Conservation (phyloP, 2,888 invertebrate species). For the Portevinia maculata region DNA sequence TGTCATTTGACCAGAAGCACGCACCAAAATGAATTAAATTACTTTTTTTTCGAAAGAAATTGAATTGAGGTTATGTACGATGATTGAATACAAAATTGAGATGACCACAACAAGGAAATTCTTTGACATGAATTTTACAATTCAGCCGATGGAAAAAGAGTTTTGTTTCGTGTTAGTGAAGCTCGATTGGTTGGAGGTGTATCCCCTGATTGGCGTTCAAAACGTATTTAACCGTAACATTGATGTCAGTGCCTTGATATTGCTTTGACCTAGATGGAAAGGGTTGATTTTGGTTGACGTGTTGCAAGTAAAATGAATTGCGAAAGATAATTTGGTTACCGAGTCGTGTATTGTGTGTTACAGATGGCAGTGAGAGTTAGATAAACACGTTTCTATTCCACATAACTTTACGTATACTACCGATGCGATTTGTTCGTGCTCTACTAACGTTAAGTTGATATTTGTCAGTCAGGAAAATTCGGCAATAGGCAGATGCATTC, state of each 20-base stretch:
- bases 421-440: too few species aligned
- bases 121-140: slow-evolving; percentile 12
- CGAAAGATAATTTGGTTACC: not conserved
- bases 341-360: not conserved
- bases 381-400: too few species aligned
- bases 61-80: slow-evolving; percentile 49
- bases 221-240: slow-evolving; percentile 5
- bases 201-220: slow-evolving; percentile 8
- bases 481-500: too few species aligned
- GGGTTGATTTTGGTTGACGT: slow-evolving; percentile 2
- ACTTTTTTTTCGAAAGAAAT: slow-evolving; percentile 37
- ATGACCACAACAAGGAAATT: slow-evolving; percentile 25
- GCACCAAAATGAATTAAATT: slow-evolving; percentile 56
- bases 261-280: slow-evolving; percentile 5
- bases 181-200: too few species aligned
- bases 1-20: slow-evolving; percentile 52
- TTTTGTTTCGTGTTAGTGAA: too few species aligned
- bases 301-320: not conserved
- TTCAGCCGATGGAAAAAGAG: not conserved
- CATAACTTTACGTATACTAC: too few species aligned
- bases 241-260: slow-evolving; percentile 16
- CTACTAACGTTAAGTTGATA: too few species aligned
- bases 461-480: too few species aligned
- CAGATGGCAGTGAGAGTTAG: not conserved
- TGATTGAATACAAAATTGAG: slow-evolving; percentile 37